These are phyloP conservation scores for Rhinogobius similis DNA, from an alignment of 2,113 vertebrate genomes.

Conservation along the genomic window DNA sequence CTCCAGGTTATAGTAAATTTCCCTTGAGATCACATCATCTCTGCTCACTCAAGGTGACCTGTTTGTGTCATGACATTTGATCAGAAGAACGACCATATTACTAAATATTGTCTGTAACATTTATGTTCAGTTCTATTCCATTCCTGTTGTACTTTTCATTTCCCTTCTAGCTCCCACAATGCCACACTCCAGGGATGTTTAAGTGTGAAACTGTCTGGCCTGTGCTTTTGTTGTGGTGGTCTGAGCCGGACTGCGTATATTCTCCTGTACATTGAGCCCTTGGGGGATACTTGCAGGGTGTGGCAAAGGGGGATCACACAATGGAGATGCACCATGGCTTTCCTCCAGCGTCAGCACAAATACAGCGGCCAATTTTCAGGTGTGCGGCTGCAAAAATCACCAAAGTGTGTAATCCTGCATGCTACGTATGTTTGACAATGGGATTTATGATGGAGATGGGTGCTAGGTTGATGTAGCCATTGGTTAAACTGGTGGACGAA, in stretches of 20 bases:
- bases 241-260: slow-evolving; percentile 27
- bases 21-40: slow-evolving; percentile 18
- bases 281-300: slow-evolving; percentile 42
- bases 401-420: slow-evolving; percentile 56
- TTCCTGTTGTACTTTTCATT: slow-evolving; percentile 9
- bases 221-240: slow-evolving; percentile 59
- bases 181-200: slow-evolving; percentile 6
- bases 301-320: slow-evolving; percentile 20
- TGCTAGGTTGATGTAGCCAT: neutral
- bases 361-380: slow-evolving; percentile 59
- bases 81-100: neutral
- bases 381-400: slow-evolving; percentile 44
- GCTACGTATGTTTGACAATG: slow-evolving; percentile 39
- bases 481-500: slow-evolving; percentile 17
- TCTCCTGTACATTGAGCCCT: slow-evolving; percentile 37
- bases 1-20: slow-evolving; percentile 21
- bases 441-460: slow-evolving; percentile 33
- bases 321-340: slow-evolving; percentile 26
- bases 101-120: neutral
- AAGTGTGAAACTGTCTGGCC: slow-evolving; percentile 21
- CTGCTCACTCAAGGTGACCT: slow-evolving; percentile 36
- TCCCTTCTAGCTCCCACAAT: slow-evolving; percentile 1
- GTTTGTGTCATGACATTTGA: neutral
- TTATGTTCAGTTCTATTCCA: neutral
- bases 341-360: slow-evolving; percentile 71